phyloP scores from a whole-genome alignment of 2,113 vertebrate species.

The Struthio camelus region DNA sequence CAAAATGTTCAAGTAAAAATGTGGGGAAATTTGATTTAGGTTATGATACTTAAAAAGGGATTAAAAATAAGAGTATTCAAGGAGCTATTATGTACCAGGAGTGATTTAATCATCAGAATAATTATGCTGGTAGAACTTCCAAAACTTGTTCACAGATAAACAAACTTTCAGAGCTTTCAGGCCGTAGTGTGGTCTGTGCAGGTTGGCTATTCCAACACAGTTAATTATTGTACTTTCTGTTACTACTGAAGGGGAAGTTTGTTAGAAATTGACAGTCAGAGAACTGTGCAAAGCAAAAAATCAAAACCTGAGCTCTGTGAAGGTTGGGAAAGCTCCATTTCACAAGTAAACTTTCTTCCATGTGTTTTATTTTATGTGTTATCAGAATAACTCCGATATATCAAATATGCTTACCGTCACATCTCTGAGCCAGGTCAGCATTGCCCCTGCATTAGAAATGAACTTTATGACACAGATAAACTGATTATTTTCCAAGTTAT shows the following conservation, averaged over 20 bases:
- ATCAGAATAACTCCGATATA: neutral
- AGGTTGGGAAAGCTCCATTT: neutral
- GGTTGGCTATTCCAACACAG: neutral
- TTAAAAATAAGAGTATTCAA: conserved; percentile 3
- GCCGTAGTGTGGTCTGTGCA: neutral
- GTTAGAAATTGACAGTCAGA: neutral
- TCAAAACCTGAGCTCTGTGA: neutral
- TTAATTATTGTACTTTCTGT: neutral
- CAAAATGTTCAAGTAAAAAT: neutral
- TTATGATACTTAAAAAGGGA: neutral
- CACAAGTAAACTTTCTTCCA: neutral
- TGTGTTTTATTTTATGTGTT: neutral
- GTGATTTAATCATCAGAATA: neutral
- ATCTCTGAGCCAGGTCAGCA: neutral
- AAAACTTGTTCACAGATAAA: neutral
- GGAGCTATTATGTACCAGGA: neutral
- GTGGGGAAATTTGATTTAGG: neutral
- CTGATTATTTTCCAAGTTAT: neutral
- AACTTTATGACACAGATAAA: neutral
- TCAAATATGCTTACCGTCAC: neutral
- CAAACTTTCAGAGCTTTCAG: neutral
- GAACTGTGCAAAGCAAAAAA: neutral
- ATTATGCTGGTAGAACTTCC: neutral
- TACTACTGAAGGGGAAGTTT: neutral
- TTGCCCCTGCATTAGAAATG: neutral